Conservation (phyloP, 2,888 invertebrate genomes). For the Apocheima hispidaria region DNA sequence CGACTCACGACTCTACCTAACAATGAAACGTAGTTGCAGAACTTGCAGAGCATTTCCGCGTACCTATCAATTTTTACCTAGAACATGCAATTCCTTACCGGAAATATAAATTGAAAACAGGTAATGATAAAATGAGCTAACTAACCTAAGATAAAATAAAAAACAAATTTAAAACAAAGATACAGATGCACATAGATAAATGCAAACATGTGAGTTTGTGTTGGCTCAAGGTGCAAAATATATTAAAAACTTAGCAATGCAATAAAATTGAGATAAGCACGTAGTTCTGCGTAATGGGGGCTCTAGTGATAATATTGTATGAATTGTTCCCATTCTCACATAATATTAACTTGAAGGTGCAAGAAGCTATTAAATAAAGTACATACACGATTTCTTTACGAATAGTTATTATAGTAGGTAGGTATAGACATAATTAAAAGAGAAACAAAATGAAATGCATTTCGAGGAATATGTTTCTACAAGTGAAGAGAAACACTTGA, state of each 20-base stretch:
- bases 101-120: constrained; percentile 21
- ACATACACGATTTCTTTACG: not conserved
- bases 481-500: not conserved
- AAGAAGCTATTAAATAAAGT: constrained; percentile 1
- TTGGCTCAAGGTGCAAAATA: constrained; percentile 24
- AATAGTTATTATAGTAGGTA: too few relatives aligned
- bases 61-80: constrained; percentile 1
- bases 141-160: too few relatives aligned
- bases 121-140: too few relatives aligned
- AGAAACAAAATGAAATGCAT: not conserved
- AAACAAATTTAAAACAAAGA: constrained; percentile 16
- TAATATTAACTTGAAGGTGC: not conserved
- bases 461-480: not conserved
- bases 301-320: not conserved
- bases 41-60: constrained; percentile 15
- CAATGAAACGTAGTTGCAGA: not conserved
- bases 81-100: constrained; percentile 11
- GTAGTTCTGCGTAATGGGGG: constrained; percentile 9
- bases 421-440: not conserved
- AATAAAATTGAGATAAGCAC: constrained; percentile 15
- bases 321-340: not conserved
- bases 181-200: constrained; percentile 22
- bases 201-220: constrained; percentile 4
- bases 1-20: constrained; percentile 16
- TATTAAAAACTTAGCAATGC: constrained; percentile 7